Conservation (phyloP, 2,113 vertebrate species). For the Meleagris gallopavo region DNA sequence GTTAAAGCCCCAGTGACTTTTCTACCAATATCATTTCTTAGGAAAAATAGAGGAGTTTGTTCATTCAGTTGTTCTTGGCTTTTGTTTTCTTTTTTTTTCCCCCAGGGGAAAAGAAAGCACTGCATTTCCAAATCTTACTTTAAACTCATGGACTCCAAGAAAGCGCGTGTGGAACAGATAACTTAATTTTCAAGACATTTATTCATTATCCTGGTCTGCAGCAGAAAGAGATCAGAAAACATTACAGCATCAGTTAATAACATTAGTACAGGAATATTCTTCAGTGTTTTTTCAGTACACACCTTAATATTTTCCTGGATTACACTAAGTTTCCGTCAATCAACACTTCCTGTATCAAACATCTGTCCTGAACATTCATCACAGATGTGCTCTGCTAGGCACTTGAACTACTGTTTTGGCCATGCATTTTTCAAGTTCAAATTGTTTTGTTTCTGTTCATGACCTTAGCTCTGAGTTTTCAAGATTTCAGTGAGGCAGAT, state of each 20-base stretch:
- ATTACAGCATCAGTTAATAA: background rate
- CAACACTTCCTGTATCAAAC: background rate
- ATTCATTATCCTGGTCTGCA: conserved; percentile 10
- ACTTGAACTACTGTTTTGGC: background rate
- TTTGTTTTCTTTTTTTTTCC: background rate
- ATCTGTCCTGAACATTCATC: background rate
- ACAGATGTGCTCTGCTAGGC: background rate
- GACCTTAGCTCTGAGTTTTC: background rate
- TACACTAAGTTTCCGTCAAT: background rate
- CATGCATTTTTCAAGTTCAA: background rate
- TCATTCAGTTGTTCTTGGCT: background rate
- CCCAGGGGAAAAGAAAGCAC: background rate
- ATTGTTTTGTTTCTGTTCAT: background rate
- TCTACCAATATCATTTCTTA: background rate
- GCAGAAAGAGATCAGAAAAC: background rate
- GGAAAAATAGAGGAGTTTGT: background rate
- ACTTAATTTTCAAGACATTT: conserved; percentile 22
- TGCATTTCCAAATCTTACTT: conserved; percentile 33
- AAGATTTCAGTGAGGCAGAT: background rate
- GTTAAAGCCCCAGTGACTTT: background rate
- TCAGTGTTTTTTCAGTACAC: background rate
- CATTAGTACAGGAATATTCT: background rate
- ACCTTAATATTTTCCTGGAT: background rate
- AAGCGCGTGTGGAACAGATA: background rate
- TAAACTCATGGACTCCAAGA: background rate